Base-by-base conservation (phyloP, 2,113 vertebrate species). In the Bubo blakistoni region DNA sequence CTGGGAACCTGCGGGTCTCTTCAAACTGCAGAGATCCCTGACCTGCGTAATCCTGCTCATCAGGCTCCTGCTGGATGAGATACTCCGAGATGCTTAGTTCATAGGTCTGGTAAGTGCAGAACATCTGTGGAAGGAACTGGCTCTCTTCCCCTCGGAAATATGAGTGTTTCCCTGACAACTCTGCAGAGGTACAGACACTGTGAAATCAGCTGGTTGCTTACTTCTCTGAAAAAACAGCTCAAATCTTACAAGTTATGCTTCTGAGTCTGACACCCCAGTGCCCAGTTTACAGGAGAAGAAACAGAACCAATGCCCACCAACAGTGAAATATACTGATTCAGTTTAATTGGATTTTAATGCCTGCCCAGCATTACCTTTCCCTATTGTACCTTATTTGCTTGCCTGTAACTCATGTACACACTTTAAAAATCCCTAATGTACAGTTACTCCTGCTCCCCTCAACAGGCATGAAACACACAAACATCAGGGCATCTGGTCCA, bases 311-410 rank as follows among this genome's bases (percentile, higher is more conserved):
- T 74, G 42, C 36, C 55, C 34, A 83, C 59, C 67, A 92, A 34
- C 46, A 82, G 40, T 77, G 79, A 86, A 90, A 91, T 71, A 63
- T 10, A 71, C 32, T 83, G 80, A 66, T 86, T 70, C 80, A 61
- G 55, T 90, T 92, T 86, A 76, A 89, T 84, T 87, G 57, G 52
- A 84, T 94, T 94, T 94, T 92, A 95, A 89, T 91, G 52, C 14
- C n/a, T 47, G 10, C 51, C 20, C 34, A 49, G 16, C 20, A 27
- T 86, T 89, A 74, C 21, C 38, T 86, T 86, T 96, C 81, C 61
- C 61, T 86, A 1, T 34, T 78, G 55, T 71, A 55, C 63, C n/a
- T 84, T 70, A 38, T 62, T 93, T 92, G 14, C 51, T 86, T 94
- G 47, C 69, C 81, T 81, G 65, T 86, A 91, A 66, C 34, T 94